Conservation (phyloP, 1,140 invertebrate genomes). For the Drosophila trapezifrons region DNA sequence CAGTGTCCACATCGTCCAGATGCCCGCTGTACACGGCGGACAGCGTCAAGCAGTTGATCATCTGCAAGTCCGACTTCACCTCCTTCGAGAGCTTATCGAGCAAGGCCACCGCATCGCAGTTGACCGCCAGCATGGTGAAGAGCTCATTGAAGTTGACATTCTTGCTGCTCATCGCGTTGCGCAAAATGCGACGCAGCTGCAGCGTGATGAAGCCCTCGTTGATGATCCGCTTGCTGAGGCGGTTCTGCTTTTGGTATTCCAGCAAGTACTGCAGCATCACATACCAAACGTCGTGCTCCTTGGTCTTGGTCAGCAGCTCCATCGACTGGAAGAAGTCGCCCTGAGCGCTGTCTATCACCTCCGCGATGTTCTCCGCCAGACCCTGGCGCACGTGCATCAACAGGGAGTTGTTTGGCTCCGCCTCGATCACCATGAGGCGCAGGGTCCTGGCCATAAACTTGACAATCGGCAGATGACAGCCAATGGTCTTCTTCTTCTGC, state of each 20-base stretch:
- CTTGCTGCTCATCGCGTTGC: slow-evolving; percentile 68
- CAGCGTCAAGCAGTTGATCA: slow-evolving; percentile 71
- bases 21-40: slow-evolving; percentile 77
- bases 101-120: slow-evolving; percentile 48
- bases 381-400: slow-evolving; percentile 50
- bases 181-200: slow-evolving; percentile 68
- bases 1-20: slow-evolving; percentile 56
- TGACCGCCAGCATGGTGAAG: slow-evolving; percentile 68
- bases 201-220: slow-evolving; percentile 69
- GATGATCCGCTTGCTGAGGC: slow-evolving; percentile 63
- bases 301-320: slow-evolving; percentile 73
- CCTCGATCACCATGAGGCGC: slow-evolving; percentile 62
- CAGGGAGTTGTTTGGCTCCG: slow-evolving; percentile 55
- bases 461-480: slow-evolving; percentile 55
- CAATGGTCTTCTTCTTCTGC: slow-evolving; percentile 54
- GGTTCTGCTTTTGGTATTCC: slow-evolving; percentile 65
- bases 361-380: slow-evolving; percentile 39
- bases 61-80: slow-evolving; percentile 75
- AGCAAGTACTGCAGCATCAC: slow-evolving; percentile 74
- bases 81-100: slow-evolving; percentile 66
- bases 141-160: slow-evolving; percentile 75
- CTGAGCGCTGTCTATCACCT: slow-evolving; percentile 63
- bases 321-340: slow-evolving; percentile 73
- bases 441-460: slow-evolving; percentile 73
- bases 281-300: slow-evolving; percentile 77